These are phyloP conservation scores for Hydra vulgaris DNA, from an alignment of 30 jellyfish, hydroid and myxozoan genomes.

Conservation along the genomic window DNA sequence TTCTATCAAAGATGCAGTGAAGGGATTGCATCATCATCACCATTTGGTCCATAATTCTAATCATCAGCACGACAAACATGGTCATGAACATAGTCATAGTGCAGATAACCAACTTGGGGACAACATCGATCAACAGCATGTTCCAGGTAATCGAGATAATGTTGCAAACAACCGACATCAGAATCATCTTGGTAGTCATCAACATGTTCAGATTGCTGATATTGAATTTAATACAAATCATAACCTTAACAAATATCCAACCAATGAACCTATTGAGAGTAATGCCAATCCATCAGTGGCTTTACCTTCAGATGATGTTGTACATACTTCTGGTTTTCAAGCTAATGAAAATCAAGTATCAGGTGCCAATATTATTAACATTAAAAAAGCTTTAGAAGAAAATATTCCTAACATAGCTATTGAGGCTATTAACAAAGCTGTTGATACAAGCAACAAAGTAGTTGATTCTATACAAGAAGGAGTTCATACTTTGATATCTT, in stretches of 20 bases:
- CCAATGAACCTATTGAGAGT: background rate
- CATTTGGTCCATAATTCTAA: background rate
- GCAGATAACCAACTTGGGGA: background rate
- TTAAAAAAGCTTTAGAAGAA: background rate
- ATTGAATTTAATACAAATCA: no score
- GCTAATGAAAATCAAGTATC: background rate
- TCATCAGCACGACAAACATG: slow-evolving; percentile 2
- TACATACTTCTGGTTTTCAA: background rate
- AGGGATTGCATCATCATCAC: slow-evolving; percentile 6
- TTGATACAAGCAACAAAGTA: no score
- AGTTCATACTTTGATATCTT: no score
- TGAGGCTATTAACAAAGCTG: background rate
- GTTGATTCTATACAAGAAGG: background rate
- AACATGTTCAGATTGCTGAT: no score
- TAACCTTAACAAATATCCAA: no score
- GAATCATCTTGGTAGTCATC: no score
- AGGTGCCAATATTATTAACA: background rate
- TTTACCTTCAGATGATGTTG: background rate
- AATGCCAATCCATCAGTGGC: background rate
- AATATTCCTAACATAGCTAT: background rate
- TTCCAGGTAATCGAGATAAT: no score
- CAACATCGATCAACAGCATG: background rate
- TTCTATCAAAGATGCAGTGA: slow-evolving; percentile 15
- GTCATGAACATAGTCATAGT: background rate
- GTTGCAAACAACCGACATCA: no score